Evolutionary conservation across 2,888 invertebrate species (phyloP), one percentile per base, ranked within the genome.

Genomic region (Agrotis segetum): DNA sequence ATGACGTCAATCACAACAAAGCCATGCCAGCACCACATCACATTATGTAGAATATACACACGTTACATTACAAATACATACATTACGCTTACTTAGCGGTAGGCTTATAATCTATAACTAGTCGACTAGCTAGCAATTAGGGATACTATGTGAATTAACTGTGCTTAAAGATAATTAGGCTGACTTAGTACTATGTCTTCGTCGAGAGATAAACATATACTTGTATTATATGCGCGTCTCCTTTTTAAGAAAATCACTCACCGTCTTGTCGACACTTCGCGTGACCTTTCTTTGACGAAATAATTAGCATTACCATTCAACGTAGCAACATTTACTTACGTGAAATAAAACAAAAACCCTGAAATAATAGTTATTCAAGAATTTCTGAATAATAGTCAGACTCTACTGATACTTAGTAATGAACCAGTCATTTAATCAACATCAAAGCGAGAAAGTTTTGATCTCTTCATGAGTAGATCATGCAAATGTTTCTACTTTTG

Each of bases 71-170:
- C 17, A 44, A 21, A 50, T 16, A 53, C 29, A 17, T 63, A 49
- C 0, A 47, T 17, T 55, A 71, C 17, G 53, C 19, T 11, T n/a
- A 44, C 55, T 65, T 56, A 71, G 21, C 4, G 21, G 4, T 34
- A 50, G 21, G 49, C 46, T 55, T 56, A 56, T 71, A 63, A 40
- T 71, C 53, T 63, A 16, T 56, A 17, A 53, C n/a, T 47, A 47
- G 2, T 47, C n/a, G 16, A 61, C 17, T 71, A 71, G 60, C 34
- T 34, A 47, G 4, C 34, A 61, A 71, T 71, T 61, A 71, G 46
- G 9, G 16, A 13, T 70, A 50, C 9, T 47, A 55, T 19, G 13
- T 46, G 14, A 61, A 52, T 40, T 52, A 52, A 47, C 61, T 34
- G 52, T 59, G 7, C 6, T 46, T 60, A 4, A 21, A 13, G 44